phyloP scores from a whole-genome alignment of 35 echinoderm and acorn worm species.

The Hemicentrotus pulcherrimus region DNA sequence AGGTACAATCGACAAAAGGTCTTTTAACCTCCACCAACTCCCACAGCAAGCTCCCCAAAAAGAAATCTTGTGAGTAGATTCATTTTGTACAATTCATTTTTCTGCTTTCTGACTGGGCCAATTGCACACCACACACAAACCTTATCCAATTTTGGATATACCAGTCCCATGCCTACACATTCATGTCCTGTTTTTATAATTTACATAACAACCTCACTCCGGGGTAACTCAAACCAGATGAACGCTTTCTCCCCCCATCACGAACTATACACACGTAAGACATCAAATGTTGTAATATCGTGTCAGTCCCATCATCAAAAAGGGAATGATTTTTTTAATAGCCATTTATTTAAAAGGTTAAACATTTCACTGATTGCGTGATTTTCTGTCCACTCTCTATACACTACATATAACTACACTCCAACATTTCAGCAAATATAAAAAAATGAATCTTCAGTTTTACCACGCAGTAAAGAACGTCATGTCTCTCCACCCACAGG shows the following conservation, averaged over 20 bases:
- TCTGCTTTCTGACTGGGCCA: constrained; percentile 8
- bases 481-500: neutral
- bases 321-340: constrained; percentile 23
- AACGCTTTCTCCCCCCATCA: neutral
- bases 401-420: constrained; percentile 43
- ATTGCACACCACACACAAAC: constrained; percentile 49
- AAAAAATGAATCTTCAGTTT: neutral
- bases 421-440: constrained; percentile 54
- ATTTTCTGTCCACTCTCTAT: neutral
- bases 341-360: neutral
- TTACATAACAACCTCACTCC: neutral
- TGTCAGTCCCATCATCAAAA: constrained; percentile 7
- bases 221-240: neutral
- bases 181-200: constrained; percentile 21
- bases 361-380: neutral
- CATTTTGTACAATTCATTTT: neutral
- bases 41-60: neutral
- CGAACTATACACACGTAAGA: neutral
- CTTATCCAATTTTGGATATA: neutral
- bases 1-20: neutral
- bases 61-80: neutral
- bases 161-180: neutral
- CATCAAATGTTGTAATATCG: neutral
- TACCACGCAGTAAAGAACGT: neutral
- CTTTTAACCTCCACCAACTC: neutral